Evolutionary conservation across 2,113 vertebrate species (phyloP), one percentile per base, ranked within the genome.

Genomic region (Danio rerio): DNA sequence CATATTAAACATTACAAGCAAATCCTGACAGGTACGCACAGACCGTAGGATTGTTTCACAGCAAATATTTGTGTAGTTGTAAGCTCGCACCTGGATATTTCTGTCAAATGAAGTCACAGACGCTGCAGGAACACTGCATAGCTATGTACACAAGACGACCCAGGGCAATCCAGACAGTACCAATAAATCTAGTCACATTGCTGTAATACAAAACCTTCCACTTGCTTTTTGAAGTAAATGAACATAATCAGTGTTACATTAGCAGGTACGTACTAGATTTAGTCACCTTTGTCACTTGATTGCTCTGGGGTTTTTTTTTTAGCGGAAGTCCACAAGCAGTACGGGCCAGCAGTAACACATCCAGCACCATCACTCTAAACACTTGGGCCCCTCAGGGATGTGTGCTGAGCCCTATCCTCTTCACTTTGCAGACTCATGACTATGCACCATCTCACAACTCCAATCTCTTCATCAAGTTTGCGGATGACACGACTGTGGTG

Each of bases 1-100:
- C 53, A 74, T 56, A 59, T 59, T 75, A 47, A 75, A 47, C 40
- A 45, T 75, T 59, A 75, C 73, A 75, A 45, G 73, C 10, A 75
- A 43, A 59, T 75, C 40, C 73, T 75, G 55, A 75, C 42, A 75
- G 12, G 55, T 20, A 45, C 73, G 59, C 72, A 21, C 40, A 45
- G 42, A 47, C 65, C 47, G 31, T 10, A 45, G 55, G 10, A 59
- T 59, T 75, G 55, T 59, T 59, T 75, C 6, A 47, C n/a, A 59
- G 73, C 16, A 75, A 75, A 59, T 59, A 75, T 59, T 59, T 59
- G 4, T 56, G 31, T 13, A 5, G 55, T 43, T 75, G n/a, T 59
- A 59, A 20, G n/a, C 53, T 20, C 5, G 9, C 12, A 13, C 16
- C 55, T 75, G 11, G 55, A 75, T 15, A 9, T 47, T 20, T 75